phyloP scores from a whole-genome alignment of 92 coral and sea anemone genomes.

The Phenganax stokvisi region DNA sequence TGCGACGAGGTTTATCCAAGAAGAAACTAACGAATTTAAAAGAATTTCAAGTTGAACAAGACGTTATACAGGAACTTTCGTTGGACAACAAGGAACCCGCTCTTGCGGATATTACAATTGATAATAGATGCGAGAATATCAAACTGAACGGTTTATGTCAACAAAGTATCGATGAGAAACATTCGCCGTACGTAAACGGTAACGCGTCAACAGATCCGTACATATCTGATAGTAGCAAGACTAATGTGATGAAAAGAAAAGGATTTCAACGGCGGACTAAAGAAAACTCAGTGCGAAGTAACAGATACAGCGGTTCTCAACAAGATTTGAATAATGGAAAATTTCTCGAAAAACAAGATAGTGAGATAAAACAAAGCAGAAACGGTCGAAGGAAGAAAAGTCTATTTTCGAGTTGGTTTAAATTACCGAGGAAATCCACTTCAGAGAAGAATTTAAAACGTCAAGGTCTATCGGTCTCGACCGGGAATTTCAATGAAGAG shows the following conservation, averaged over 20 bases:
- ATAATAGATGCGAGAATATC: conserved; percentile 26
- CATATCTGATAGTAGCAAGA: conserved; percentile 21
- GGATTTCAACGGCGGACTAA: conserved; percentile 29
- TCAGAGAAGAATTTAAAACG: conserved; percentile 22
- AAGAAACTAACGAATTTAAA: conserved; percentile 4
- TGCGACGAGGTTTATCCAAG: conserved; percentile 27
- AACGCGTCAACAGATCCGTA: conserved; percentile 6
- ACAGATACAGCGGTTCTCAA: not conserved
- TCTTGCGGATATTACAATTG: conserved; percentile 28
- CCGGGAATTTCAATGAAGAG: conserved; percentile 37
- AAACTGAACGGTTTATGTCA: not conserved
- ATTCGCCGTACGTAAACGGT: not conserved
- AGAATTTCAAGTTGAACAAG: not conserved
- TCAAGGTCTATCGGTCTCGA: conserved; percentile 24
- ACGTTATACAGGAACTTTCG: not conserved
- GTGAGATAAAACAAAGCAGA: conserved; percentile 15
- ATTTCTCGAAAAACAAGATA: not conserved
- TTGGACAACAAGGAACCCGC: conserved; percentile 1
- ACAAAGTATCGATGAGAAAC: conserved; percentile 7
- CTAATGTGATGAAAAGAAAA: conserved; percentile 37
- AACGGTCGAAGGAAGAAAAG: not conserved
- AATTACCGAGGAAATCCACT: conserved; percentile 9
- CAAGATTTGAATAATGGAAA: conserved; percentile 24
- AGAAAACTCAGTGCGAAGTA: conserved; percentile 33
- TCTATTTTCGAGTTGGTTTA: conserved; percentile 31